Evolutionary conservation across 2,797 vertebrate species (phyloP), one percentile per base, ranked within the genome.

Genomic region (Mionectes olivaceus): DNA sequence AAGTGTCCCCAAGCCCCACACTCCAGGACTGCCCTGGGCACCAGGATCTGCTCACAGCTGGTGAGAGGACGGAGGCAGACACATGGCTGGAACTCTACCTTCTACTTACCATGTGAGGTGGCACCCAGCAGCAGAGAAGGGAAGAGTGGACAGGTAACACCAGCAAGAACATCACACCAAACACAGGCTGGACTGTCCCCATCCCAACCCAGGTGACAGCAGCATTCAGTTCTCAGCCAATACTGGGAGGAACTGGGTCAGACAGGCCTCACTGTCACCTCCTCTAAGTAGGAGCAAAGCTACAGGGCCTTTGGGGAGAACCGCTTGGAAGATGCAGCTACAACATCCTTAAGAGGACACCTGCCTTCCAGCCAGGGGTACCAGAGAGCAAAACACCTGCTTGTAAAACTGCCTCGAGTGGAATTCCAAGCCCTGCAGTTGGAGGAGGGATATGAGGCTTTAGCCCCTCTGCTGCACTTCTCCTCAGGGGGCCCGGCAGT

Each of bases 101-200:
- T 63, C 13, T 12, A 85, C 96, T 97, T 89, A 96, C 93, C 94
- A 3, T 9, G 49, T 5, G 69, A 74, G 50, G 92, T 44, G 52
- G 85, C 44, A 46, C 30, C 91, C 92, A 95, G 96, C 93, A 89
- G 96, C 93, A 84, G 63, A 89, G 79, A 64, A 95, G 80, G 90
- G 86, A 94, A 96, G 65, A 94, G 80, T 11, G 74, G 86, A 94
- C 7, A 91, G 81, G 16, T 89, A 90, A 96, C 73, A 91, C 85
- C 95, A 93, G 89, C 85, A 89, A 80, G 49, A 41, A 70, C 0
- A 87, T 8, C 19, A 14, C 13, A 37, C 57, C 55, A 6, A 5
- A 30, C 41, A 21, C 30, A 33, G 30, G 46, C 17, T 41, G 52
- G n/a, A 11, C 16, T 46, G 50, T 28, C 33, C 57, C 64, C 41